Conservation (phyloP, 2,888 invertebrate genomes). For the Pantelozetes paolii region DNA sequence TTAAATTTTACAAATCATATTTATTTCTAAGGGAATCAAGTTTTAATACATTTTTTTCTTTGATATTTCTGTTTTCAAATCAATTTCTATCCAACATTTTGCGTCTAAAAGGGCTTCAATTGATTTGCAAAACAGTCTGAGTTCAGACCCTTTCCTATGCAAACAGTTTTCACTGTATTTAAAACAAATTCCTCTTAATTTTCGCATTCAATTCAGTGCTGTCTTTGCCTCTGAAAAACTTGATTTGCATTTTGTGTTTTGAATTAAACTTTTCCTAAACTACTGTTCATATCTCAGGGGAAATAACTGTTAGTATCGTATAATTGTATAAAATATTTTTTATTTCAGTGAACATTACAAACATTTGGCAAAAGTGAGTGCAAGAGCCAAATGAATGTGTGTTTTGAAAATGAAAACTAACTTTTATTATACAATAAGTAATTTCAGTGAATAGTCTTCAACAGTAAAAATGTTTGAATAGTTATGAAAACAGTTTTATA, state of each 20-base stretch:
- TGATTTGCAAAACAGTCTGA: not conserved
- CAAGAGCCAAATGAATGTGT: not conserved
- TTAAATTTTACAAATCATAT: too few species aligned
- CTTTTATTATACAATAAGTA: not conserved
- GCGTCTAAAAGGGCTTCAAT: too few species aligned
- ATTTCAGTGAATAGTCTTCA: too few species aligned
- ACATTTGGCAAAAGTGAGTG: not conserved
- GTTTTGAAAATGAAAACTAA: not conserved
- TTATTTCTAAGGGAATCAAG: too few species aligned
- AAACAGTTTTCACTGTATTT: not conserved
- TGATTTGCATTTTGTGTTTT: slow-evolving; percentile 23
- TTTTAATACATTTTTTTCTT: too few species aligned
- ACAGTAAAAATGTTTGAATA: too few species aligned
- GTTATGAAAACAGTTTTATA: not conserved
- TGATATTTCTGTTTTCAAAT: too few species aligned
- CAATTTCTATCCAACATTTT: too few species aligned
- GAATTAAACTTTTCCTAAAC: slow-evolving; percentile 12
- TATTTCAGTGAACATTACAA: not conserved
- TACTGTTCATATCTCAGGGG: slow-evolving; percentile 4
- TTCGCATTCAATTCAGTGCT: not conserved
- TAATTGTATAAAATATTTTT: not conserved
- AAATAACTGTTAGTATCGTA: slow-evolving; percentile 5
- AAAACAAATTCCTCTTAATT: slow-evolving; percentile 12
- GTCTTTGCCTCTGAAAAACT: not conserved
- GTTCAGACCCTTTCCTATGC: not conserved